These are phyloP conservation scores for Megalops atlanticus DNA, from an alignment of 2,113 vertebrate species.

Conservation along the genomic window DNA sequence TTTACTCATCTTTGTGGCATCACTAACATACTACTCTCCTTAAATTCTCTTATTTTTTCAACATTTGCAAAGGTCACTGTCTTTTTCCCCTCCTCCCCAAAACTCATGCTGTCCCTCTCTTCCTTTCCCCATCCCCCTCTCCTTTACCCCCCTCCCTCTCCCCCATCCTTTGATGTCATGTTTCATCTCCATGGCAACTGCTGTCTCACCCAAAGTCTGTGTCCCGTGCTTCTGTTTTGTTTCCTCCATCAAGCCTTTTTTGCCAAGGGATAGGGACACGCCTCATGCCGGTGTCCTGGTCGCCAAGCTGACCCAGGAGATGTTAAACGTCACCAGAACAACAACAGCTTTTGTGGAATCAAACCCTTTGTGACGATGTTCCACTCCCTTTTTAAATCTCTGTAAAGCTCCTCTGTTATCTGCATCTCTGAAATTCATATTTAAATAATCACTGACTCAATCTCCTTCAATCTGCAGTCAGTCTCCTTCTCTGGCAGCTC, in stretches of 20 bases:
- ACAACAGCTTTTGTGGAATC: too few relatives aligned
- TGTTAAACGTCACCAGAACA: neutral
- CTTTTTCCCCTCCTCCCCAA: neutral
- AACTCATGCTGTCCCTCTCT: neutral
- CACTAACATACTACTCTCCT: too few relatives aligned
- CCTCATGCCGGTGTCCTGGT: neutral
- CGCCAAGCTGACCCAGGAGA: neutral
- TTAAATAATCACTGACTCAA: too few relatives aligned
- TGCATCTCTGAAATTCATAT: too few relatives aligned
- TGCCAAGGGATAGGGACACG: too few relatives aligned
- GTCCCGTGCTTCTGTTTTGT: neutral
- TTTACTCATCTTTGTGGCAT: slow-evolving; percentile 9
- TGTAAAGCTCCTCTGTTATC: too few relatives aligned
- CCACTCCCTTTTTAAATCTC: too few relatives aligned
- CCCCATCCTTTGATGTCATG: neutral
- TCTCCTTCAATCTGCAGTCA: too few relatives aligned
- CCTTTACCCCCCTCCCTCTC: neutral
- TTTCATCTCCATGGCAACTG: slow-evolving; percentile 16
- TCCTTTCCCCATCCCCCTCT: neutral
- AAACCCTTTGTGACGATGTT: too few relatives aligned
- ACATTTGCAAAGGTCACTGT: neutral
- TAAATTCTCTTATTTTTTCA: neutral
- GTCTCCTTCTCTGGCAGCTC: too few relatives aligned
- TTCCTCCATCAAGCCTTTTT: neutral
- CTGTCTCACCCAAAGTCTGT: neutral